Evolutionary conservation across 2,113 vertebrate species (phyloP).

Genomic region (Podilymbus podiceps): DNA sequence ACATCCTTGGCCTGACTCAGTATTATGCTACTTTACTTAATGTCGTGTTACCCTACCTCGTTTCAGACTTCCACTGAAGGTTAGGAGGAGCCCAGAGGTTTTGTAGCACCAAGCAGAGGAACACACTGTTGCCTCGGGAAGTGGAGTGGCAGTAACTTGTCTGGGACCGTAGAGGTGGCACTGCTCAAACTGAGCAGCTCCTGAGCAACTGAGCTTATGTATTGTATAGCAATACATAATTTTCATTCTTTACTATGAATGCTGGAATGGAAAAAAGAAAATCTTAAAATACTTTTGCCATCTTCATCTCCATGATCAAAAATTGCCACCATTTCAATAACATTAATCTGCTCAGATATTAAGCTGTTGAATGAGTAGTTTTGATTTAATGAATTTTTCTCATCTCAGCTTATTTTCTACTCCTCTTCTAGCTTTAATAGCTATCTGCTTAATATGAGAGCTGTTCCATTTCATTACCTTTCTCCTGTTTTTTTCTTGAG

Average conservation of each 20-base stretch:
- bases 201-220: too few species aligned
- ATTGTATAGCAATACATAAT: constrained; percentile 25
- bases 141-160: constrained; percentile 12
- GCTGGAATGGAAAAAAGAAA: neutral
- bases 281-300: constrained; percentile 21
- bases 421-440: constrained; percentile 69
- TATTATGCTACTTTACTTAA: neutral
- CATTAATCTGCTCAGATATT: constrained; percentile 64
- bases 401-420: constrained; percentile 66
- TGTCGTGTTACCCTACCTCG: neutral
- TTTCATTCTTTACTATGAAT: constrained; percentile 42
- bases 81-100: neutral
- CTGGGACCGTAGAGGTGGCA: neutral
- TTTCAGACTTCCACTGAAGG: neutral
- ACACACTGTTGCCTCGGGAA: neutral
- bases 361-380: constrained; percentile 69
- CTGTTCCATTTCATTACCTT: constrained; percentile 75
- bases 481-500: constrained; percentile 68
- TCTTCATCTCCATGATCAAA: constrained; percentile 58
- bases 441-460: constrained; percentile 70
- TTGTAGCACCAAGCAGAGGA: neutral
- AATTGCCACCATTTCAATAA: constrained; percentile 65
- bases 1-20: neutral
- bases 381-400: constrained; percentile 74
- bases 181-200: constrained; percentile 2